These are phyloP conservation scores for Actenoides lindsayi DNA, from an alignment of 2,113 vertebrate genomes.

Conservation along the genomic window DNA sequence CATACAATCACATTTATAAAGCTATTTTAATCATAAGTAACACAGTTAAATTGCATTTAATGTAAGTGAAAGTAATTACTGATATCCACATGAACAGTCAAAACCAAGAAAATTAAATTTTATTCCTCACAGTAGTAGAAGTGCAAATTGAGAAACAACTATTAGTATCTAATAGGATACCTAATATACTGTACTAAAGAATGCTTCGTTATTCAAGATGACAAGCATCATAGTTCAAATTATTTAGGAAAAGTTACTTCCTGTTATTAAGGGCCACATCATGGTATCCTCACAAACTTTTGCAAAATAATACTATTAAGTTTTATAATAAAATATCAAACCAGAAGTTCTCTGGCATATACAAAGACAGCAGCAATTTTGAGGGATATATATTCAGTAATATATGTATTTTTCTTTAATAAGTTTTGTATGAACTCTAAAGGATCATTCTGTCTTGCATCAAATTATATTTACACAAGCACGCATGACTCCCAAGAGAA, in stretches of 20 bases:
- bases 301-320: background rate
- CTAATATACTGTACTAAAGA: background rate
- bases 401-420: background rate
- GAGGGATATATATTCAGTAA: background rate
- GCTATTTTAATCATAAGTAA: background rate
- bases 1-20: background rate
- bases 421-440: background rate
- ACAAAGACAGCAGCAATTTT: background rate
- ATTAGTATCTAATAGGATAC: background rate
- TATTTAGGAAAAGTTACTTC: background rate
- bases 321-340: background rate
- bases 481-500: background rate
- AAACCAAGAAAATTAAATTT: background rate
- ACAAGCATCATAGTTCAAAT: background rate
- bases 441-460: background rate
- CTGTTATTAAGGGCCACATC: background rate
- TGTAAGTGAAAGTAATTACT: background rate
- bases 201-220: background rate
- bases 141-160: background rate
- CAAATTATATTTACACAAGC: background rate
- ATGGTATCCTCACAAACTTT: background rate
- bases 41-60: background rate
- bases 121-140: background rate
- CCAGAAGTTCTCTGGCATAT: background rate
- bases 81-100: background rate